phyloP scores from a whole-genome alignment of 2,113 vertebrate species.

The Argyrosomus japonicus region DNA sequence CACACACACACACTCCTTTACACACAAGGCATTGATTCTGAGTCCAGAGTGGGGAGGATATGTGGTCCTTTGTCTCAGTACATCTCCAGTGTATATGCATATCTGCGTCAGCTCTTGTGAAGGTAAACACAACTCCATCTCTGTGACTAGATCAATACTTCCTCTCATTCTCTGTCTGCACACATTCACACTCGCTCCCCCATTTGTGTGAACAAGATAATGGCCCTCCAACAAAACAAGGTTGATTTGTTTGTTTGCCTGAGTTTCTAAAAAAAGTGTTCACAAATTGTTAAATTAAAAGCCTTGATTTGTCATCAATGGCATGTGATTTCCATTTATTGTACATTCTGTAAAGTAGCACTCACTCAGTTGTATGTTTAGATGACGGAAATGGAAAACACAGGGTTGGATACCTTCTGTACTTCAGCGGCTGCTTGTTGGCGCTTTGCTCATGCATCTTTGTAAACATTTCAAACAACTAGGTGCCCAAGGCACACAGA shows the following conservation, averaged over 20 bases:
- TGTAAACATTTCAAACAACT: conserved; percentile 20
- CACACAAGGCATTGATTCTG: not conserved
- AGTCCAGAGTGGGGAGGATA: conserved; percentile 11
- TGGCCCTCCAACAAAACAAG: not conserved
- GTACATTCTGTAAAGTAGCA: not conserved
- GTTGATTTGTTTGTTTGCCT: conserved; percentile 13
- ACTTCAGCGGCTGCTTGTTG: not conserved
- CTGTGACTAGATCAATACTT: conserved; percentile 56
- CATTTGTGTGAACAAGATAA: conserved; percentile 16
- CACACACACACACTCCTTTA: not conserved
- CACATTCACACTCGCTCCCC: conserved; percentile 18
- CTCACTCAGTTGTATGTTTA: not conserved
- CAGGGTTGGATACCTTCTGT: not conserved
- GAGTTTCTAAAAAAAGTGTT: not conserved
- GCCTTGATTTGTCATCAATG: not conserved
- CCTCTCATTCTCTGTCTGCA: conserved; percentile 27
- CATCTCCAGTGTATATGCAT: conserved; percentile 48
- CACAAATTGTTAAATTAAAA: not conserved
- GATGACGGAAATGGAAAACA: conserved; percentile 6
- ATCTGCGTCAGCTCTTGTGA: conserved; percentile 55
- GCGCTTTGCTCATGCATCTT: not conserved
- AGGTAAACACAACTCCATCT: conserved; percentile 61
- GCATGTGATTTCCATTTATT: not conserved
- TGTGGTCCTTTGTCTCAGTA: conserved; percentile 47
- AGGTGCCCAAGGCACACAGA: not conserved